Percentiles rank a stretch among this genome's conserved stretches.
These are phyloP conservation scores for Corythornis madagascariensis DNA, from an alignment of 2,113 vertebrate genomes.

Conservation along the genomic window DNA sequence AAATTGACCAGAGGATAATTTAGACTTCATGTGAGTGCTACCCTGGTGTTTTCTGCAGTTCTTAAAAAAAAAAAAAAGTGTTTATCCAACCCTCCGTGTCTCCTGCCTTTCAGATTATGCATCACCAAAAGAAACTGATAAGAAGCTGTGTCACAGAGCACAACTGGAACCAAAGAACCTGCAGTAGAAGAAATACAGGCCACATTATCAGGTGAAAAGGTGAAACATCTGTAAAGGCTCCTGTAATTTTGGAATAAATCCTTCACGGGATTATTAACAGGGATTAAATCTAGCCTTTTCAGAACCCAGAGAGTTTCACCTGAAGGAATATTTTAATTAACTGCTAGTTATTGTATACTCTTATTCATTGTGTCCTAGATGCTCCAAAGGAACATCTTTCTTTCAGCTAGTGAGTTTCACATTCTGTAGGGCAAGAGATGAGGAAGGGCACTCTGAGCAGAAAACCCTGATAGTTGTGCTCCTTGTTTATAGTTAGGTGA, in stretches of 20 bases:
- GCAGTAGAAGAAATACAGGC: neutral
- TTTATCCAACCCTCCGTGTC: neutral
- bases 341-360: neutral
- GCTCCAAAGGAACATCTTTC: neutral
- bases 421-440: neutral
- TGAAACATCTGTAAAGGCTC: neutral
- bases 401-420: neutral
- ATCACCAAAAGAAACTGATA: neutral
- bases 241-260: neutral
- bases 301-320: neutral
- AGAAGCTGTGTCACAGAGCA: neutral
- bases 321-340: neutral
- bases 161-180: neutral
- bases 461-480: neutral
- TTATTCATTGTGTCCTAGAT: neutral
- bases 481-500: neutral
- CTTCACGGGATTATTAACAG: neutral
- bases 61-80: neutral
- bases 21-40: neutral
- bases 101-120: neutral
- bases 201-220: neutral
- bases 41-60: neutral
- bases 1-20: constrained; percentile 8
- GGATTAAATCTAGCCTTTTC: neutral
- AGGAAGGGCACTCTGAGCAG: neutral